Evolutionary conservation across 2,113 vertebrate genomes (phyloP).

Genomic region (Lagopus leucura): DNA sequence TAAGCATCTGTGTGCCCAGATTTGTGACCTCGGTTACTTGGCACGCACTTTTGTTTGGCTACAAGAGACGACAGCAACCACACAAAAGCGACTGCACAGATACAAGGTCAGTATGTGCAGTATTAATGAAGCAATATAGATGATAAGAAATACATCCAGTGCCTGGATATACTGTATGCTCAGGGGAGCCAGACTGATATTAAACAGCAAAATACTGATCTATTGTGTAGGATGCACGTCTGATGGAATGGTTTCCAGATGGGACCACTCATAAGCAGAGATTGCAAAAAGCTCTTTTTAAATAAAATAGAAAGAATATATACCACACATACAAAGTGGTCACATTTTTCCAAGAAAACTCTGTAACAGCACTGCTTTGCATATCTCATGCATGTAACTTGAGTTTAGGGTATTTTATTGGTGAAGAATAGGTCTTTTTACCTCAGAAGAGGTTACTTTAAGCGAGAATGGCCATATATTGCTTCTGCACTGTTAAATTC

Average conservation of each 20-base stretch:
- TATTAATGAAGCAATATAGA: slow-evolving; percentile 71
- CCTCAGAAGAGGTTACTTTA: neutral
- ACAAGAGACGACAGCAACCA: slow-evolving; percentile 34
- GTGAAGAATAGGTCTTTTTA: neutral
- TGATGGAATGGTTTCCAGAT: slow-evolving; percentile 77
- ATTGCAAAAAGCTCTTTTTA: neutral
- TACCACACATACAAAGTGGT: neutral
- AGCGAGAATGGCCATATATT: neutral
- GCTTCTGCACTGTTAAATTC: neutral
- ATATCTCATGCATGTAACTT: neutral
- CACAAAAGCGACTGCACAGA: slow-evolving; percentile 18
- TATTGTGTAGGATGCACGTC: slow-evolving; percentile 50
- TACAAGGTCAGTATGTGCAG: slow-evolving; percentile 42
- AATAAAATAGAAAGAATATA: neutral
- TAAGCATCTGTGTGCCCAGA: slow-evolving; percentile 11
- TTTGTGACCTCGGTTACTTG: slow-evolving; percentile 32
- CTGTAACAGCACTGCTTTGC: neutral
- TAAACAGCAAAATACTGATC: slow-evolving; percentile 70
- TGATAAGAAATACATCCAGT: slow-evolving; percentile 71
- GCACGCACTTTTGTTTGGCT: slow-evolving; percentile 32
- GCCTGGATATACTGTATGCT: slow-evolving; percentile 40
- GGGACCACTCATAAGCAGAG: slow-evolving; percentile 32
- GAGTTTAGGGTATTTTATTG: neutral
- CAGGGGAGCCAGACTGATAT: slow-evolving; percentile 51
- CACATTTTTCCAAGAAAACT: neutral